Evolutionary conservation across 2,888 invertebrate species (phyloP), one percentile per base, ranked within the genome.

Genomic region (Strigamia transsilvanica): DNA sequence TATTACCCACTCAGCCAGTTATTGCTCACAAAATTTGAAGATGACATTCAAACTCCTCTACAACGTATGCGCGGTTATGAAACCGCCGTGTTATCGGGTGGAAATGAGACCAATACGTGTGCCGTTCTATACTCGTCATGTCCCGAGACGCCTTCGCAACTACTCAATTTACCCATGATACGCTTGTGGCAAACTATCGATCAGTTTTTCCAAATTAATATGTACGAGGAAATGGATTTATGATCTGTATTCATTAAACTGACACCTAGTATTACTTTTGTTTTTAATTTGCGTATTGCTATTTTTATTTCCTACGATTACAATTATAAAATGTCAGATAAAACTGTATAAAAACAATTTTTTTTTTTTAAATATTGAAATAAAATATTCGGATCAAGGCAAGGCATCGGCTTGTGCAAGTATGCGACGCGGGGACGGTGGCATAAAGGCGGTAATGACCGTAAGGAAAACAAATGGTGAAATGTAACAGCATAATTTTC

Each of bases 1-100:
- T 83, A 46, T 56, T 23, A 23, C 42, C 83, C 83, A 46, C 66
- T 83, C 15, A 82, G 82, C 9, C 82, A 82, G n/a, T 77, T 83
- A 21, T n/a, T 83, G 15, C 46, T 83, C 42, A 32, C 23, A 13
- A 82, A 82, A 23, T 27, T 82, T 3, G 42, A n/a, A n/a, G 46
- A 56, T 27, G 78, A 23, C 61, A 61, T 61, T 18, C 61, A 27
- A 78, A 78, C n/a, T 27, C 18, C 32, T 78, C 10, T 78, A 32
- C 78, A 78, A 32, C 78, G 78, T 27, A 21, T 78, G 32, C 78
- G 78, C 32, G 27, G 32, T n/a, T 78, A 78, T 32, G 78, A 27
- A 27, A n/a, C 21, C 23, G 78, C 78, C 7, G 78, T 78, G 78
- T n/a, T 27, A 23, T 21, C 27, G n/a, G 78, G 78, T 21, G 78